phyloP scores from a whole-genome alignment of 2,888 invertebrate genomes.

The Drosophila kanekoi region DNA sequence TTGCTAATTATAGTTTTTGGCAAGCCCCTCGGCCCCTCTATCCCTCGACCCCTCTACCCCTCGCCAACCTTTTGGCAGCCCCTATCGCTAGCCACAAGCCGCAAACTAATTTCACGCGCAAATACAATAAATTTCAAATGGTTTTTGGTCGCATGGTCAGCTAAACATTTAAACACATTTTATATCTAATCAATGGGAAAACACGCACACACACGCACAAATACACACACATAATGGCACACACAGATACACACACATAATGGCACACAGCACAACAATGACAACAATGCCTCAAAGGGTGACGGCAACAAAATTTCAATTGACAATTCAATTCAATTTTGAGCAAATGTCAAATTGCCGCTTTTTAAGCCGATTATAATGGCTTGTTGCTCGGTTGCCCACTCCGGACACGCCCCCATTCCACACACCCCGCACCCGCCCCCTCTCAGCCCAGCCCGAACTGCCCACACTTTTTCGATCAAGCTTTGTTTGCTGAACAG shows the following conservation, averaged over 20 bases:
- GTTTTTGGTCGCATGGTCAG: conserved; percentile 35
- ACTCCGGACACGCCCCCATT: neutral
- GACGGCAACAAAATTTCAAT: conserved; percentile 39
- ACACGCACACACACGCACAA: conserved; percentile 5
- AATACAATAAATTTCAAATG: conserved; percentile 46
- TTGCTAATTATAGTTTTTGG: conserved; percentile 54
- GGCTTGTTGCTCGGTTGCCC: conserved; percentile 38
- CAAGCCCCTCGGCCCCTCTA: neutral
- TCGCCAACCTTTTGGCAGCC: neutral
- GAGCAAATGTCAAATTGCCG: conserved; percentile 61
- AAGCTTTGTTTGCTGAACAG: conserved; percentile 8
- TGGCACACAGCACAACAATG: neutral
- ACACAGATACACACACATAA: neutral
- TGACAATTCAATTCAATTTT: conserved; percentile 71
- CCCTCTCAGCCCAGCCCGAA: neutral
- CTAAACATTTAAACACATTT: conserved; percentile 45
- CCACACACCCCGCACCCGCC: too few relatives aligned
- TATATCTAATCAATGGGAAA: conserved; percentile 58
- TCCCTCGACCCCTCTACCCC: too few relatives aligned
- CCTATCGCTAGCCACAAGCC: conserved; percentile 31
- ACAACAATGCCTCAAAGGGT: conserved; percentile 25
- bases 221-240: neutral
- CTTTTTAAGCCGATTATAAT: conserved; percentile 74
- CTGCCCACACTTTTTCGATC: neutral
- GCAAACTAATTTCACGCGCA: conserved; percentile 69